These are phyloP conservation scores for Menura novaehollandiae DNA, from an alignment of 2,113 vertebrate species.

Conservation along the genomic window DNA sequence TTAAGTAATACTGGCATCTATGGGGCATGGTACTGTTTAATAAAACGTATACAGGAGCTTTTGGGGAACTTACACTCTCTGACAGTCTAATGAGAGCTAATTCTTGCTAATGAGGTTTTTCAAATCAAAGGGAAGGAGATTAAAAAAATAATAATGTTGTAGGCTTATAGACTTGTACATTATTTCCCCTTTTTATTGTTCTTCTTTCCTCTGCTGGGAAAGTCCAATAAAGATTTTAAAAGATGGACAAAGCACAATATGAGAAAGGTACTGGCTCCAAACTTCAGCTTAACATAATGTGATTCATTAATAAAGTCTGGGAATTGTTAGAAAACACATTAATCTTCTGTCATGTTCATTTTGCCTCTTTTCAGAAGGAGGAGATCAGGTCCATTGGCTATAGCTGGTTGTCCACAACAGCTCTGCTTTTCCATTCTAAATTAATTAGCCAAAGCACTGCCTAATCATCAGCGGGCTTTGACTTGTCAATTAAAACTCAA, in stretches of 20 bases:
- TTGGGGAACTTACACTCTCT: neutral
- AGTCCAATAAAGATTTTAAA: neutral
- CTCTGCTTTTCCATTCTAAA: neutral
- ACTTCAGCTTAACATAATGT: neutral
- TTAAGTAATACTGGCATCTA: neutral
- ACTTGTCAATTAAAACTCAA: conserved; percentile 22
- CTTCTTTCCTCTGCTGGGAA: neutral
- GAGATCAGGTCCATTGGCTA: neutral
- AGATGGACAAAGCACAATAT: neutral
- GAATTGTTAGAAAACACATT: conserved; percentile 29
- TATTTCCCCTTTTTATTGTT: neutral
- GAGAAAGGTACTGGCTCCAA: neutral
- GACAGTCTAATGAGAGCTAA: neutral
- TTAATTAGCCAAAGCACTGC: conserved; percentile 39
- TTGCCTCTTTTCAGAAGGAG: neutral
- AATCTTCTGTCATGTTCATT: conserved; percentile 1
- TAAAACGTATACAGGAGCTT: neutral
- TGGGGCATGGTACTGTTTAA: neutral
- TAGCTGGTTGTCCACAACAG: neutral
- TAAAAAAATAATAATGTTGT: neutral
- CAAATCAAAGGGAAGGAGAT: neutral
- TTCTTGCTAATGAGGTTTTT: conserved; percentile 18
- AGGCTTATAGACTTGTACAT: neutral
- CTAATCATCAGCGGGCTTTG: neutral
- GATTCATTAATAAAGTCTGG: conserved; percentile 11